phyloP scores from a whole-genome alignment of 2,113 vertebrate genomes.

The Centropus unirufus region DNA sequence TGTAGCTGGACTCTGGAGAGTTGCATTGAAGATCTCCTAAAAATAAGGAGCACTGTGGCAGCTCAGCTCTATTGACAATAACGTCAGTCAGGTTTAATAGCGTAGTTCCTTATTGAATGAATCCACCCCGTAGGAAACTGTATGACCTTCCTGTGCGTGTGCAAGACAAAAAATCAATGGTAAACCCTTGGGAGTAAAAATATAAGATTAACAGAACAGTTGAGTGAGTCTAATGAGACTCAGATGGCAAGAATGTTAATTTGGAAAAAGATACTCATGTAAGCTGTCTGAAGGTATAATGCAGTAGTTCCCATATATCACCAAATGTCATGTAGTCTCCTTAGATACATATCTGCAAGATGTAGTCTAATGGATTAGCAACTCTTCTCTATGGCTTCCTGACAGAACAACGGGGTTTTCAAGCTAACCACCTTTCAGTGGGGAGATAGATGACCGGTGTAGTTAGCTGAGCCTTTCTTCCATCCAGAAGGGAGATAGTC shows the following conservation, averaged over 20 bases:
- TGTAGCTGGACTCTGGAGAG: constrained; percentile 13
- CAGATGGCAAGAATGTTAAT: constrained; percentile 53
- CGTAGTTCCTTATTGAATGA: constrained; percentile 45
- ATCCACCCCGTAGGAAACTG: constrained; percentile 35
- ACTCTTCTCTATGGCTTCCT: background rate
- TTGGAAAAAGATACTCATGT: background rate
- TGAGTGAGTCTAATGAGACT: constrained; percentile 54
- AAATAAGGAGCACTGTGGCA: constrained; percentile 6
- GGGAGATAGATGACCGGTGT: background rate
- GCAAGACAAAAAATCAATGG: constrained; percentile 28
- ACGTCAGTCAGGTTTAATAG: constrained; percentile 15
- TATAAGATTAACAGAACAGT: constrained; percentile 16
- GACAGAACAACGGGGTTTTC: constrained; percentile 19
- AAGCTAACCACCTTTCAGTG: constrained; percentile 35
- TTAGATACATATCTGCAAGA: constrained; percentile 4
- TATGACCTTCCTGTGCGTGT: constrained; percentile 36
- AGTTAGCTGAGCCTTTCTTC: background rate
- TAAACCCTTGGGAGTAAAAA: constrained; percentile 30
- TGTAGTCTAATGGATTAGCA: constrained; percentile 20
- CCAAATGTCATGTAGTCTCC: background rate
- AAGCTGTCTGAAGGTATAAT: background rate
- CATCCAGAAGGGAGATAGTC: background rate
- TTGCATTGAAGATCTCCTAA: background rate
- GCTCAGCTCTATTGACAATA: constrained; percentile 15
- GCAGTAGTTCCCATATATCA: background rate